These are phyloP conservation scores for Seriola dumerili DNA, from an alignment of 2,113 vertebrate genomes.

Conservation along the genomic window DNA sequence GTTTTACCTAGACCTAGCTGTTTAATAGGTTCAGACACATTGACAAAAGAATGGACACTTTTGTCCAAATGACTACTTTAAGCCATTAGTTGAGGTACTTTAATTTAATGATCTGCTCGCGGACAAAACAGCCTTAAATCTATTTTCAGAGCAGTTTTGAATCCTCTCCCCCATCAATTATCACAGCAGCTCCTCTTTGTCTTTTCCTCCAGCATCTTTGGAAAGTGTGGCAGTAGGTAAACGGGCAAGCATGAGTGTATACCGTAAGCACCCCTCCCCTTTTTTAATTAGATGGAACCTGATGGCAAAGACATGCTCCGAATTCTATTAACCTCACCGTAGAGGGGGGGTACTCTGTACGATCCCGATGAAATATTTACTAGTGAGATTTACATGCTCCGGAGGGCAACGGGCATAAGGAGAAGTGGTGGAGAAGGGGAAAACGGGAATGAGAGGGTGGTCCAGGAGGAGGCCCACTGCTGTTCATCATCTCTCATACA, in stretches of 20 bases:
- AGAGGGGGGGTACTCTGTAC: slow-evolving; percentile 7
- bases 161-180: slow-evolving; percentile 48
- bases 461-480: slow-evolving; percentile 16
- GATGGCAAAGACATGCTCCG: slow-evolving; percentile 51
- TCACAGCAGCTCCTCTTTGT: slow-evolving; percentile 10
- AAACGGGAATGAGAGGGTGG: background rate
- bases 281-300: slow-evolving; percentile 67
- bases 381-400: slow-evolving; percentile 69
- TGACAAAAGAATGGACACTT: slow-evolving; percentile 25
- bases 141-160: slow-evolving; percentile 40
- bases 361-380: slow-evolving; percentile 77
- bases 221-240: slow-evolving; percentile 32
- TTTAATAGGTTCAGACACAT: slow-evolving; percentile 7
- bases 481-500: slow-evolving; percentile 46
- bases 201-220: slow-evolving; percentile 28
- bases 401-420: slow-evolving; percentile 29
- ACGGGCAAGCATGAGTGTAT: background rate
- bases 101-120: slow-evolving; percentile 22
- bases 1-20: slow-evolving; percentile 13
- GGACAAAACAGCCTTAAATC: slow-evolving; percentile 43
- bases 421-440: slow-evolving; percentile 8
- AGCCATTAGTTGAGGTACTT: slow-evolving; percentile 8
- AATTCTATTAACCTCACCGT: slow-evolving; percentile 72
- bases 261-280: slow-evolving; percentile 30
- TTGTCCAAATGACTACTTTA: slow-evolving; percentile 42